Evolutionary conservation across 2,113 vertebrate species (phyloP).

Genomic region (Colistium nudipinnis): DNA sequence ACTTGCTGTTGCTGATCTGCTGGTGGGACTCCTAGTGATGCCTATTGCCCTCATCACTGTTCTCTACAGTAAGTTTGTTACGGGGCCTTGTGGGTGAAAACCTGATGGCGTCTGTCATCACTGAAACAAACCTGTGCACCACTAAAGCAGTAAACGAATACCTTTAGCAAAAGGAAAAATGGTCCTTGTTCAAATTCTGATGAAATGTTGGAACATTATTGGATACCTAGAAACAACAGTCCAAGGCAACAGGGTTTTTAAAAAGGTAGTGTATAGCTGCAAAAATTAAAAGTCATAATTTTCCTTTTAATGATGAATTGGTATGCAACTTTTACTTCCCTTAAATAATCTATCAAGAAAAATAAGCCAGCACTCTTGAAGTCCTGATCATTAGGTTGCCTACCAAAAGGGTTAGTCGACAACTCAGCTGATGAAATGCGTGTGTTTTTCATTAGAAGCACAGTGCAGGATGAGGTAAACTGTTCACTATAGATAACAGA

Average conservation of each 20-base stretch:
- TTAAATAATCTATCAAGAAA: neutral
- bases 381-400: too few species aligned
- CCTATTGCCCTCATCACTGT: constrained; percentile 92
- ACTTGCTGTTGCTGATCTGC: constrained; percentile 92
- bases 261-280: neutral
- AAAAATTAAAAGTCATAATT: neutral
- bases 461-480: too few species aligned
- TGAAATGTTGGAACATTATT: too few species aligned
- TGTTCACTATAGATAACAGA: too few species aligned
- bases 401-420: too few species aligned
- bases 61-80: constrained; percentile 80
- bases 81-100: neutral
- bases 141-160: constrained; percentile 10
- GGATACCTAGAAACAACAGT: too few species aligned
- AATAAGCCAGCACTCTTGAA: constrained; percentile 17
- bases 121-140: neutral
- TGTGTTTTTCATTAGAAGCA: too few species aligned
- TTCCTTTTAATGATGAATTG: neutral
- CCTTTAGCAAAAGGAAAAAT: neutral
- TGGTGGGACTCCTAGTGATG: constrained; percentile 98
- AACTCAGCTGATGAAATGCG: too few species aligned
- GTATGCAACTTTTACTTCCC: neutral
- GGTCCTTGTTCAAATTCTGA: neutral
- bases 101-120: neutral
- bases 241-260: neutral